Percentiles rank a stretch among this genome's conserved stretches.
phyloP scores from a whole-genome alignment of 2,797 vertebrate genomes.

The Siniperca obscura region DNA sequence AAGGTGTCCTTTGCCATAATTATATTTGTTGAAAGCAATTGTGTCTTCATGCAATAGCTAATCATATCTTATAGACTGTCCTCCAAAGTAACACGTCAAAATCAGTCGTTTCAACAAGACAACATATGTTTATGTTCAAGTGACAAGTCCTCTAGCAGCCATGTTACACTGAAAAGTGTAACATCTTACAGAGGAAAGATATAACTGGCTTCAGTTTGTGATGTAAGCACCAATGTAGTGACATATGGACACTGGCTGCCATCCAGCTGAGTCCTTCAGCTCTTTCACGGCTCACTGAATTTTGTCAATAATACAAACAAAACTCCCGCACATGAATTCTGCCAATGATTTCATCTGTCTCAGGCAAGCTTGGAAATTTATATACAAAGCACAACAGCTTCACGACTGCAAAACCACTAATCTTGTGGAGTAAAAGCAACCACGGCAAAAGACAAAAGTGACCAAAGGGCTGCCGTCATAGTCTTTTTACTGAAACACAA shows the following conservation, averaged over 20 bases:
- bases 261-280: constrained; percentile 40
- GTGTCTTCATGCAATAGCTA: no score
- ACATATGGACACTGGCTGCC: constrained; percentile 35
- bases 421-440: neutral
- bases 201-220: neutral
- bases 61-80: no score
- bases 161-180: neutral
- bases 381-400: constrained; percentile 4
- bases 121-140: no score
- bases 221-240: constrained; percentile 4
- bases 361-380: neutral
- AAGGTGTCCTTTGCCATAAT: no score
- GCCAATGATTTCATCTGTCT: constrained; percentile 24
- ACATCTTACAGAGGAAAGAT: neutral
- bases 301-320: constrained; percentile 48
- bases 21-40: no score
- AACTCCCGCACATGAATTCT: constrained; percentile 13
- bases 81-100: no score
- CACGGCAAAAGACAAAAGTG: neutral
- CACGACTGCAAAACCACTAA: neutral
- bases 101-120: no score
- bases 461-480: neutral
- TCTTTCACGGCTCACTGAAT: constrained; percentile 26
- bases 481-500: neutral
- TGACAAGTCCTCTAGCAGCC: no score